Base-by-base conservation (phyloP, 64 coral and sea anemone species). In the Platygyra sinensis region DNA sequence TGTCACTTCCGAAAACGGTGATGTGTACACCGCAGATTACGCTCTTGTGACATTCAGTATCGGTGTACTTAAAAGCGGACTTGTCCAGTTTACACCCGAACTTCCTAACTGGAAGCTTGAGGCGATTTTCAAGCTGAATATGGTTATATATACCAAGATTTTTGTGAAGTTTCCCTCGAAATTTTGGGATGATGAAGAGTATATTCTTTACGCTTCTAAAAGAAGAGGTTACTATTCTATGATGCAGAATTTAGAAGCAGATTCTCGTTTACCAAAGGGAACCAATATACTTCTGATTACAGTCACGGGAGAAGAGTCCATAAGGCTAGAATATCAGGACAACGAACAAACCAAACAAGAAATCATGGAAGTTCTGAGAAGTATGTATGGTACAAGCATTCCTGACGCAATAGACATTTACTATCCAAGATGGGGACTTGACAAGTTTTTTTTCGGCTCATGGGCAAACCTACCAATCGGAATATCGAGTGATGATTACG, bases 111-210 rank as follows among this genome's bases (percentile, higher is more conserved):
- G 86, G 86, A 96, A 92, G 63, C n/a, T 89, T 36, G 86, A 96
- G 72, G 77, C 65, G 33, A 96, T 96, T 62, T 96, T 78, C 42
- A 92, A 96, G 72, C 78, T 92, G 10, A 91, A 89, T 28, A 96
- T 96, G 94, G 90, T 91, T 8, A 39, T 83, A 42, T 96, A 96
- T 33, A 96, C 90, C 13, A 96, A 96, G 55, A 96, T 96, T 62
- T 96, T 96, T 64, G 16, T 96, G 0, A 96, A 96, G 52, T 96
- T 96, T 89, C 90, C 94, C 10, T 62, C 30, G 27, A 88, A 89
- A 85, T 96, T 96, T 86, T 96, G 94, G 94, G 94, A 96, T 24
- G 51, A 77, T 46, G 65, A 85, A 32, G 89, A 96, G 60, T 96
- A 92, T 13, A 92, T 96, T 77, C 81, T 92, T 38, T 96, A 92